Conservation (phyloP, 53 echinoderm and acorn worm genomes). For the Glandiceps talaboti region DNA sequence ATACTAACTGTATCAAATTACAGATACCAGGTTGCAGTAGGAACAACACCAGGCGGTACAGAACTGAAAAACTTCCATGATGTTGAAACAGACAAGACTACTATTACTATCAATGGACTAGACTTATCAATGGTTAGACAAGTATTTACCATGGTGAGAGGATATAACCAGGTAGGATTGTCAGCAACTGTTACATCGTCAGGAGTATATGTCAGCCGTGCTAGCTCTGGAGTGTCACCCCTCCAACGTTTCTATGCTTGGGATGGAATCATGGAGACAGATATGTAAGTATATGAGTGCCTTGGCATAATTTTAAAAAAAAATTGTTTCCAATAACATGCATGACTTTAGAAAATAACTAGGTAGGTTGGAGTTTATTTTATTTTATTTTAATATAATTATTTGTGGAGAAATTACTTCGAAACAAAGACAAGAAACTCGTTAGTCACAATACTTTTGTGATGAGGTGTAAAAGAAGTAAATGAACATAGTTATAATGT, state of each 20-base stretch:
- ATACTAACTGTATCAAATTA: background rate
- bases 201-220: background rate
- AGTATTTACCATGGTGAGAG: slow-evolving; percentile 24
- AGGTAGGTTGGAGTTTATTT: no score
- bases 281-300: background rate
- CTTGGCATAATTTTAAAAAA: background rate
- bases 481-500: no score
- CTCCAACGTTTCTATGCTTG: background rate
- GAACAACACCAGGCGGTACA: background rate
- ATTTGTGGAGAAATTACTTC: no score
- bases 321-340: no score
- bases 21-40: background rate
- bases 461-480: no score
- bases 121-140: background rate
- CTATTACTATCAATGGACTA: background rate
- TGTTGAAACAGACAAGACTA: background rate
- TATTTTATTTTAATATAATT: no score
- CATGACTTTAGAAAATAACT: no score
- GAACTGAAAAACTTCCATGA: background rate
- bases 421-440: no score
- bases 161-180: slow-evolving; percentile 21
- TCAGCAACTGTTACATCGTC: background rate
- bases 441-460: no score
- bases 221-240: background rate
- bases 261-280: background rate